Evolutionary conservation across 2,113 vertebrate genomes (phyloP).

Genomic region (Thymallus thymallus): DNA sequence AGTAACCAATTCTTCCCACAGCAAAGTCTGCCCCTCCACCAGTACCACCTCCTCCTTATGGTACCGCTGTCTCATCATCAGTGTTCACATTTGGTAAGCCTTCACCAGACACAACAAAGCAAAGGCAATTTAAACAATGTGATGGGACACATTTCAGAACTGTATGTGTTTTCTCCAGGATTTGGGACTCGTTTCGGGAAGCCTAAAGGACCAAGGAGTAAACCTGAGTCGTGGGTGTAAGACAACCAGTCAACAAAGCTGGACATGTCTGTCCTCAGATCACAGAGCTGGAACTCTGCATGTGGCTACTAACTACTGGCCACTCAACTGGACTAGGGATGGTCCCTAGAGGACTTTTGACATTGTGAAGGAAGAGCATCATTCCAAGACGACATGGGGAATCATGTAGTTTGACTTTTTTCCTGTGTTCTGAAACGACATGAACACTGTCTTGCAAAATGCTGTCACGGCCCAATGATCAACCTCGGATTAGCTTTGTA

Average conservation of each 20-base stretch:
- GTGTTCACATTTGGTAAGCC: slow-evolving; percentile 68
- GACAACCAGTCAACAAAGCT: neutral
- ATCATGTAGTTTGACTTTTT: no score
- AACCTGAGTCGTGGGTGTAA: slow-evolving; percentile 83
- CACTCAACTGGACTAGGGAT: neutral
- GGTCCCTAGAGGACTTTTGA: no score
- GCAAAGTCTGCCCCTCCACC: slow-evolving; percentile 47
- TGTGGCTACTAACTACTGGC: neutral
- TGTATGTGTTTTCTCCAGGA: slow-evolving; percentile 63
- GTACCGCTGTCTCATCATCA: slow-evolving; percentile 9
- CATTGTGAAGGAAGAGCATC: neutral
- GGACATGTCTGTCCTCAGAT: neutral
- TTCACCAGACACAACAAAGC: neutral
- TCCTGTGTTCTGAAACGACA: neutral
- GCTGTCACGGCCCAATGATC: no score
- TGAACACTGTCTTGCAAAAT: neutral
- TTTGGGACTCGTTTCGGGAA: slow-evolving; percentile 89
- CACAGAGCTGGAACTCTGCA: neutral
- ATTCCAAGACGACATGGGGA: neutral
- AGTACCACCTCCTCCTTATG: neutral
- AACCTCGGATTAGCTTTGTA: neutral
- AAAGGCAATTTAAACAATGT: neutral
- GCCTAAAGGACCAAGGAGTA: slow-evolving; percentile 89
- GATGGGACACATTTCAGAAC: neutral
- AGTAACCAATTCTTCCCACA: slow-evolving; percentile 15